These are phyloP conservation scores for Leptinotarsa undecemlineata DNA, from an alignment of 1,140 invertebrate species.

Conservation along the genomic window DNA sequence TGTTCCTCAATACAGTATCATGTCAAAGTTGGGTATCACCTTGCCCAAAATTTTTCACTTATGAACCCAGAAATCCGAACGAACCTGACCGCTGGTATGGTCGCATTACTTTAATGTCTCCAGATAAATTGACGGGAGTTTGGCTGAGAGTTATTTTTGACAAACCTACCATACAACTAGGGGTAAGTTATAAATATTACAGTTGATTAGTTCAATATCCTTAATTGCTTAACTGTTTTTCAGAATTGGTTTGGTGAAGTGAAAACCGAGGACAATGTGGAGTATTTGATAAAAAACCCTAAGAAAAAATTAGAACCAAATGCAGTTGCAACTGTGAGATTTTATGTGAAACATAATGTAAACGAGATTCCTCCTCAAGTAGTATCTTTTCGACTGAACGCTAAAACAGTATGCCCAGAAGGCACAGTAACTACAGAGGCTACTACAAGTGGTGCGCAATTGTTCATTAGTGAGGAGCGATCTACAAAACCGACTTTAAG, in stretches of 20 bases:
- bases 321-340: conserved; percentile 44
- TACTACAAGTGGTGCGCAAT: conserved; percentile 32
- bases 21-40: conserved; percentile 42
- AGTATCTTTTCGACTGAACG: conserved; percentile 46
- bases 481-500: conserved; percentile 7
- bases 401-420: conserved; percentile 48
- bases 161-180: conserved; percentile 44
- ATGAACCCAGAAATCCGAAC: conserved; percentile 37
- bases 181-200: conserved; percentile 42
- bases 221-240: conserved; percentile 26
- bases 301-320: conserved; percentile 45
- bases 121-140: conserved; percentile 45
- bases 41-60: conserved; percentile 48
- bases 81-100: conserved; percentile 50
- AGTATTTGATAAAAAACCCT: conserved; percentile 50
- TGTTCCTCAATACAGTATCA: background rate
- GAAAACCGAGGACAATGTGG: conserved; percentile 47
- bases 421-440: conserved; percentile 36
- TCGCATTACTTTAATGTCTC: conserved; percentile 38
- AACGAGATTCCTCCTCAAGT: conserved; percentile 44
- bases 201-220: no score
- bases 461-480: conserved; percentile 36
- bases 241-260: conserved; percentile 56
- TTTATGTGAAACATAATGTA: conserved; percentile 51
- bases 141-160: conserved; percentile 49